These are phyloP conservation scores for Eptatretus atami DNA, from an alignment of 2,797 vertebrate species.

Conservation along the genomic window DNA sequence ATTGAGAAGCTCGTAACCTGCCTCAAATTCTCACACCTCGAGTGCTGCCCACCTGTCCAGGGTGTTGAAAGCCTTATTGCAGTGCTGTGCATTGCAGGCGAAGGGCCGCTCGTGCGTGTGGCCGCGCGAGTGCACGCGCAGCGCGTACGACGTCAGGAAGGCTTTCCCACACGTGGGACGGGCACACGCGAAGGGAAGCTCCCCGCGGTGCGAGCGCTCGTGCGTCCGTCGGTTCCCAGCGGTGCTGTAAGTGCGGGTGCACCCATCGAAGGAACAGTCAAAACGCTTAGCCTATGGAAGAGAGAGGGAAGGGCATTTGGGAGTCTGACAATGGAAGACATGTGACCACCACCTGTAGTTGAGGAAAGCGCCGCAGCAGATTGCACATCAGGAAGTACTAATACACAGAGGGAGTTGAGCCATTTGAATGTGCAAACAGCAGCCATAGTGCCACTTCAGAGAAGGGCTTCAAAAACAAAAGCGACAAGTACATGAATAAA, in stretches of 20 bases:
- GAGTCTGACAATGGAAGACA: too few species aligned
- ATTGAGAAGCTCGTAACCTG: not conserved
- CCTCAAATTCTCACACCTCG: too few species aligned
- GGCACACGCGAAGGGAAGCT: slow-evolving; percentile 92
- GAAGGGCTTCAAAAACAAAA: too few species aligned
- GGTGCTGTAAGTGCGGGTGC: slow-evolving; percentile 82
- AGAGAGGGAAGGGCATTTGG: too few species aligned
- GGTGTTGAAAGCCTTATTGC: slow-evolving; percentile 88
- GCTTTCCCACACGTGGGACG: slow-evolving; percentile 92
- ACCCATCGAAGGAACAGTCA: slow-evolving; percentile 93
- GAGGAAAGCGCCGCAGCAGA: too few species aligned
- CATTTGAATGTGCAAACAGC: too few species aligned
- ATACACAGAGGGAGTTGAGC: too few species aligned
- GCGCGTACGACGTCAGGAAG: slow-evolving; percentile 93
- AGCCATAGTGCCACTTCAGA: too few species aligned
- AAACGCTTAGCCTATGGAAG: slow-evolving; percentile 62
- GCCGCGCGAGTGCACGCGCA: slow-evolving; percentile 86
- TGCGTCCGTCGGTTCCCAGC: slow-evolving; percentile 88
- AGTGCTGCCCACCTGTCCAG: slow-evolving; percentile 35
- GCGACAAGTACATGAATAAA: too few species aligned
- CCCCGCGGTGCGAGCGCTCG: slow-evolving; percentile 82
- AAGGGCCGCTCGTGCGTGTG: slow-evolving; percentile 98
- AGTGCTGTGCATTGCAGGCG: slow-evolving; percentile 91
- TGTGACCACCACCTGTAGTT: too few species aligned
- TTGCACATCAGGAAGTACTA: too few species aligned